Conservation (phyloP, 2,797 vertebrate species). For the Menidia menidia region DNA sequence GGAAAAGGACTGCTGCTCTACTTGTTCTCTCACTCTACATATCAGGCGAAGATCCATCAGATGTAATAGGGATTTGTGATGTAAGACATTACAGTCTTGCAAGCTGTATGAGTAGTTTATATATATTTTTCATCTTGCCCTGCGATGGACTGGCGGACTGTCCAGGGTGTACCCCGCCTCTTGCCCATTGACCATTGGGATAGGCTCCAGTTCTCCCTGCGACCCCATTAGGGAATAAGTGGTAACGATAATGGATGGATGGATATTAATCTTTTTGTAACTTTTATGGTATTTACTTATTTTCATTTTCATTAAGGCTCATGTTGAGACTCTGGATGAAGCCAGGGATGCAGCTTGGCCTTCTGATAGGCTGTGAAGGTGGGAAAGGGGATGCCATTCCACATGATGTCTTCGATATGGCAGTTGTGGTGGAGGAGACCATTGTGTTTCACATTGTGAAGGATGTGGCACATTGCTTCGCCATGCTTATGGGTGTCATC, state of each 20-base stretch:
- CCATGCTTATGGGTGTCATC: background rate
- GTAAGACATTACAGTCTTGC: background rate
- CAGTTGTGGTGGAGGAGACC: conserved; percentile 9
- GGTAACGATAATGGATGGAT: too few species aligned
- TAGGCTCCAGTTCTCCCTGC: too few species aligned
- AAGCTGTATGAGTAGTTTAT: background rate
- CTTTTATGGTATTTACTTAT: too few species aligned
- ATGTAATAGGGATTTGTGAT: conserved; percentile 20
- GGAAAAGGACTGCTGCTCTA: background rate
- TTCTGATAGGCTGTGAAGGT: conserved; percentile 7
- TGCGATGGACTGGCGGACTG: too few species aligned
- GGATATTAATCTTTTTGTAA: too few species aligned
- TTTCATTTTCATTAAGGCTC: background rate
- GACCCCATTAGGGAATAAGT: too few species aligned
- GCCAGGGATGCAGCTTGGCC: background rate
- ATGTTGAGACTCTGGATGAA: conserved; percentile 2
- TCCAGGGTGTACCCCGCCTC: too few species aligned
- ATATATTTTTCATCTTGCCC: too few species aligned
- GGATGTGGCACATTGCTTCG: background rate
- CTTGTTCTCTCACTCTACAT: conserved; percentile 13
- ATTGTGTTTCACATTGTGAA: background rate
- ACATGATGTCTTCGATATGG: background rate
- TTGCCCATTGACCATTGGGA: too few species aligned
- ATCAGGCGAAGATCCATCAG: background rate
- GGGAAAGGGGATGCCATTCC: background rate